Evolutionary conservation across 2,797 vertebrate genomes (phyloP), one percentile per base, ranked within the genome.

Genomic region (Phrynocephalus guinanensis): DNA sequence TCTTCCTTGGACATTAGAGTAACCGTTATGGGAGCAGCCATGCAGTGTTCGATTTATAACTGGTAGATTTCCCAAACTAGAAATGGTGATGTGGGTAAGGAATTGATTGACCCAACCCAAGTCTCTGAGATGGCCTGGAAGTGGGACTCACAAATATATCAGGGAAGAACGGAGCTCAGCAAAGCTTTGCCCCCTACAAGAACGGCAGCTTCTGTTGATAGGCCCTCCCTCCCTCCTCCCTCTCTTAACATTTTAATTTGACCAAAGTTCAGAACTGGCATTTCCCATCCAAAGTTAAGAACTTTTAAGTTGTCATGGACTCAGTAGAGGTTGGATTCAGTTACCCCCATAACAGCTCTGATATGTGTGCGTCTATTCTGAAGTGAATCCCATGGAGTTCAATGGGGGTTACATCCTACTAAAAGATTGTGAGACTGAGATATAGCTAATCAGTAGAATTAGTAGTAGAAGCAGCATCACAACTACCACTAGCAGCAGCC

Each of bases 31-130:
- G 52, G 52, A 30, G 10, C 2, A 79, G 22, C n/a, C 0, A 48
- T 81, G 67, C 8, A 9, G 11, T 60, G 85, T 50, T 50, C 48
- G 71, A 10, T 24, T 15, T 52, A 16, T 24, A 15, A 18, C 33
- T 18, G n/a, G 0, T 50, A 30, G 44, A 68, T 91, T 85, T 91
- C 84, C 73, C 52, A 76, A 68, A 18, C 30, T 90, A 84, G 10
- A 38, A 48, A 26, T 79, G 77, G 79, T 82, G 70, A n/a, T 48
- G 44, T 52, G 7, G 18, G 70, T 70, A 28, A 66, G 30, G 67
- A 60, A 1, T n/a, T 71, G 56, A 13, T 0, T 82, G 33, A 16
- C 28, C 20, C 50, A n/a, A 26, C 28, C 20, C 50, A 73, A 24
- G 7, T 28, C 6, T 82, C 60, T 82, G 15, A 20, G 2, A 18